Evolutionary conservation across 1,140 invertebrate species (phyloP).

Genomic region (Bradynema listronoti): DNA sequence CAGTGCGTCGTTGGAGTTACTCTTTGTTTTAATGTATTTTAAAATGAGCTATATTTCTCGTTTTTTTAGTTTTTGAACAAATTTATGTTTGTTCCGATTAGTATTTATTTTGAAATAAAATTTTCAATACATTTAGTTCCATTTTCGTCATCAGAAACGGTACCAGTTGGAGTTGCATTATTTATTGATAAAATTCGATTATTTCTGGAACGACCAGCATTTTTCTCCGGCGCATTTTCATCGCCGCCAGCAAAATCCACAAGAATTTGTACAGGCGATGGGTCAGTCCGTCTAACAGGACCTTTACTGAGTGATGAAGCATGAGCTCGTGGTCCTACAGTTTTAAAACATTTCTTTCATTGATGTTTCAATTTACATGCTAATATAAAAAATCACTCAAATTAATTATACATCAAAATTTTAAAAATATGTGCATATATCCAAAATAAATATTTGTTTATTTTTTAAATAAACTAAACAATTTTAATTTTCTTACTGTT

Average conservation of each 20-base stretch:
- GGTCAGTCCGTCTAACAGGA: not conserved
- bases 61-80: too few species aligned
- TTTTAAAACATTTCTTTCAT: constrained; percentile 14
- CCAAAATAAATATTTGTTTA: constrained; percentile 4
- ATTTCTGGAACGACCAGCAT: too few species aligned
- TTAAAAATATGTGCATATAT: constrained; percentile 1
- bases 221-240: not conserved
- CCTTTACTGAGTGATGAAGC: constrained; percentile 26
- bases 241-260: constrained; percentile 25
- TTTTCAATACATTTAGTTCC: too few species aligned
- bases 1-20: too few species aligned
- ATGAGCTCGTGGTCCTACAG: constrained; percentile 19
- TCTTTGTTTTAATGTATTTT: too few species aligned
- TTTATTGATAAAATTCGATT: too few species aligned
- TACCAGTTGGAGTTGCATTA: too few species aligned
- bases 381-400: constrained; percentile 9
- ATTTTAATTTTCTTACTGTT: constrained; percentile 11
- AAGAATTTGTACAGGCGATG: constrained; percentile 26
- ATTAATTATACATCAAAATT: constrained; percentile 15
- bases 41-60: too few species aligned
- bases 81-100: too few species aligned
- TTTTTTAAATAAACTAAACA: not conserved
- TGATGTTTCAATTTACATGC: too few species aligned
- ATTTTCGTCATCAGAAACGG: too few species aligned
- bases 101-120: too few species aligned